Conservation (phyloP, 2,113 vertebrate genomes). For the Halcyon senegalensis region DNA sequence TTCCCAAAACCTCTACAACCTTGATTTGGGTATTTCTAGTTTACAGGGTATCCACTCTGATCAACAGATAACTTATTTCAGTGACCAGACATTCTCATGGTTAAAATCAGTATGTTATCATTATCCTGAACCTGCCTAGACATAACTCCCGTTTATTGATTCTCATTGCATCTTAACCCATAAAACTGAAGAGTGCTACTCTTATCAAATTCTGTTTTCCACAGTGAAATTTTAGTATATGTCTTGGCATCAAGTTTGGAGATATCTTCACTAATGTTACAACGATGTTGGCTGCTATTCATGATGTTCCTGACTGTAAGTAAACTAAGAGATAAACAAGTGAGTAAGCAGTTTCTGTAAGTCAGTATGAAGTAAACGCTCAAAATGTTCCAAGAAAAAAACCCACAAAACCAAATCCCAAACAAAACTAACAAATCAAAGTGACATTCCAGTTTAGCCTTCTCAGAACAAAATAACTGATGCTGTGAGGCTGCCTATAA, state of each 20-base stretch:
- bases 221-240: not conserved
- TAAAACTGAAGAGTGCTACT: not conserved
- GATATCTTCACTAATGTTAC: not conserved
- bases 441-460: not conserved
- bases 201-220: not conserved
- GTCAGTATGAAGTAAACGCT: not conserved
- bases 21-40: not conserved
- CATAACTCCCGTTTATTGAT: not conserved
- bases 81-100: rapidly evolving
- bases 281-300: not conserved
- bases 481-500: not conserved
- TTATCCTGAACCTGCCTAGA: not conserved
- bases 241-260: not conserved
- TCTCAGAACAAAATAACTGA: not conserved
- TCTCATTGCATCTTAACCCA: not conserved
- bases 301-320: not conserved
- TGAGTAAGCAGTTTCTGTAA: not conserved
- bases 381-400: not conserved
- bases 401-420: too few species aligned
- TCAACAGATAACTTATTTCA: not conserved
- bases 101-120: not conserved
- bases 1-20: not conserved
- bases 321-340: not conserved
- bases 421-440: not conserved
- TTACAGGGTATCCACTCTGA: not conserved